Evolutionary conservation across 35 echinoderm and acorn worm genomes (phyloP), one percentile per base, ranked within the genome.

Genomic region (Hemicentrotus pulcherrimus): DNA sequence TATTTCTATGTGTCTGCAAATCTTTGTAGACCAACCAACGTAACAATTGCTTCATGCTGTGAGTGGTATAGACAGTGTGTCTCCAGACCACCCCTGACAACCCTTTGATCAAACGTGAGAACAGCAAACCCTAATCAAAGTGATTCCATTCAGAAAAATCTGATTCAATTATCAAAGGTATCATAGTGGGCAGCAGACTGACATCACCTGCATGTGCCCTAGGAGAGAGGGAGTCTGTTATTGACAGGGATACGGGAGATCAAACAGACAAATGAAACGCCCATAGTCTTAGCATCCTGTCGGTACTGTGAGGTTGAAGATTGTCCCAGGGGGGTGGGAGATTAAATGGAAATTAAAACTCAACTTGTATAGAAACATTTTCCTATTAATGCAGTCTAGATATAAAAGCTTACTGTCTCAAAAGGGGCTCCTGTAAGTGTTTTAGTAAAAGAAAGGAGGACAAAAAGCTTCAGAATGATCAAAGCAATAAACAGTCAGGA

Each of bases 331-430:
- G 46, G 46, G 12, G 88, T 47, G 46, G 88, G 88, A 90, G 88
- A 32, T 90, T 90, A 90, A 90, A 90, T 90, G 32, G 88, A 90
- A 90, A 90, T 90, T 90, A 90, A 41, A 33, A 47, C 32, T 8
- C 22, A 28, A 78, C 65, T 78, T 78, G 19, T 78, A 78, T 78
- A 22, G 4, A 78, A 78, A 28, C 28, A 78, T 78, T 28, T 78
- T 78, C 65, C 65, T 7, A 28, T 55, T 55, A 78, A 7, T 78
- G 19, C 19, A 22, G 6, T 78, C 65, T 4, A 2, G 22, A 28
- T 28, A 10, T 55, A 12, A 11, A 2, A 55, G 50, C 9, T 55
- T 13, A 55, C 50, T 11, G 50, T 55, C 50, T 55, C 12, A 55
- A 55, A 55, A 14, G 35, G 35, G 35, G 9, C 50, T 55, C 50